Conservation (phyloP, 2,888 invertebrate species). For the Cabera pusaria region DNA sequence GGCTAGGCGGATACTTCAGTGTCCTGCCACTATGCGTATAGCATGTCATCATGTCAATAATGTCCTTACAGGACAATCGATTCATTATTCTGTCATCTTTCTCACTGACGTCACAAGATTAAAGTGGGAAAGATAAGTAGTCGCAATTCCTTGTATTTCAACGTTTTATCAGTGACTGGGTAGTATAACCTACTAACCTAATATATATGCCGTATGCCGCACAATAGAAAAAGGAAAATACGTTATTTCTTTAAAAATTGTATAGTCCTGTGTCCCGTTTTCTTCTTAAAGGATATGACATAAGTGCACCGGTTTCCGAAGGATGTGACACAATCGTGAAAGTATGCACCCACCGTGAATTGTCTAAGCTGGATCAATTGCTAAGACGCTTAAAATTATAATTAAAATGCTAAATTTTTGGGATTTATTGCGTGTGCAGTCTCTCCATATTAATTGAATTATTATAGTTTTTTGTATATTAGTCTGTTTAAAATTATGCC, state of each 20-base stretch:
- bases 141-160: too few relatives aligned
- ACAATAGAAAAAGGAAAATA: conserved; percentile 8
- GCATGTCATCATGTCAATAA: too few relatives aligned
- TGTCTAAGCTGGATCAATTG: conserved; percentile 19
- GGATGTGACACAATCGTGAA: conserved; percentile 26
- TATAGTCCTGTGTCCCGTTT: conserved; percentile 10
- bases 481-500: too few relatives aligned
- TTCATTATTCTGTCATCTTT: too few relatives aligned
- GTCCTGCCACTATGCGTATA: too few relatives aligned
- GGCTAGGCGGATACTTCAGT: too few relatives aligned
- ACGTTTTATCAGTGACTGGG: too few relatives aligned
- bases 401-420: background rate
- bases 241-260: conserved; percentile 3
- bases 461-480: too few relatives aligned
- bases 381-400: background rate
- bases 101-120: too few relatives aligned
- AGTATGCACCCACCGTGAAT: conserved; percentile 26
- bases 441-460: background rate
- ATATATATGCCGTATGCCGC: background rate
- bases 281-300: conserved; percentile 27
- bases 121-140: too few relatives aligned
- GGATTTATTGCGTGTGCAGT: conserved; percentile 1
- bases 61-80: too few relatives aligned
- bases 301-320: conserved; percentile 25
- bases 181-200: too few relatives aligned